phyloP scores from a whole-genome alignment of 2,888 invertebrate genomes.

The Bellardia pandia region DNA sequence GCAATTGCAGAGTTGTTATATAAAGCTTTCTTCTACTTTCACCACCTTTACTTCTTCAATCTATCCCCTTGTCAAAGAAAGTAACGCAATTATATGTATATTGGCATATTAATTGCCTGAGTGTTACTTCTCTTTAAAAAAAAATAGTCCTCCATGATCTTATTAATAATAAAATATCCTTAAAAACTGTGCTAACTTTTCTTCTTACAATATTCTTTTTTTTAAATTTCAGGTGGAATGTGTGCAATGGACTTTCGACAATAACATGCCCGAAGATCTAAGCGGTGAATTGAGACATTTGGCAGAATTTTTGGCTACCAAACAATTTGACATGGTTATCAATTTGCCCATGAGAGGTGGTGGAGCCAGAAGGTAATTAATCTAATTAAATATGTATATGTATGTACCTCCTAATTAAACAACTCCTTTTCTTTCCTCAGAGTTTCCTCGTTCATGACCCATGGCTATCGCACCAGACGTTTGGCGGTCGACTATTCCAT shows the following conservation, averaged over 20 bases:
- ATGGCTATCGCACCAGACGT: conserved; percentile 97
- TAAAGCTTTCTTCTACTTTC: too few species aligned
- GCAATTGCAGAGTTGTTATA: too few species aligned
- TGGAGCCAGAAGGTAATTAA: conserved; percentile 88
- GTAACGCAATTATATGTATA: too few species aligned
- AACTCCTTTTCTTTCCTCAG: conserved; percentile 81
- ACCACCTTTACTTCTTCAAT: too few species aligned
- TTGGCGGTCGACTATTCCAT: conserved; percentile 99
- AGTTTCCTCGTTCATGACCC: conserved; percentile 96
- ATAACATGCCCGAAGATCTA: conserved; percentile 90
- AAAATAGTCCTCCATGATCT: too few species aligned
- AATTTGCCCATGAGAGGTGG: conserved; percentile 97
- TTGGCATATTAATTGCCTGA: too few species aligned
- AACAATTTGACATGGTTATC: conserved; percentile 98
- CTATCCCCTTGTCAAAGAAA: too few species aligned
- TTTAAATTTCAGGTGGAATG: conserved; percentile 91
- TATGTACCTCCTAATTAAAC: background rate
- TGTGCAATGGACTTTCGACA: conserved; percentile 99
- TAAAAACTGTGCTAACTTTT: too few species aligned
- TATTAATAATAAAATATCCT: too few species aligned
- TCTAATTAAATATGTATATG: background rate
- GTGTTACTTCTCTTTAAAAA: too few species aligned
- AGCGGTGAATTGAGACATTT: conserved; percentile 92
- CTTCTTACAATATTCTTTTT: background rate
- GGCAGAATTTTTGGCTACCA: conserved; percentile 96